Percentiles rank a stretch among this genome's conserved stretches.
Conservation (phyloP, 1,140 invertebrate species). For the Epicauta chinensis region DNA sequence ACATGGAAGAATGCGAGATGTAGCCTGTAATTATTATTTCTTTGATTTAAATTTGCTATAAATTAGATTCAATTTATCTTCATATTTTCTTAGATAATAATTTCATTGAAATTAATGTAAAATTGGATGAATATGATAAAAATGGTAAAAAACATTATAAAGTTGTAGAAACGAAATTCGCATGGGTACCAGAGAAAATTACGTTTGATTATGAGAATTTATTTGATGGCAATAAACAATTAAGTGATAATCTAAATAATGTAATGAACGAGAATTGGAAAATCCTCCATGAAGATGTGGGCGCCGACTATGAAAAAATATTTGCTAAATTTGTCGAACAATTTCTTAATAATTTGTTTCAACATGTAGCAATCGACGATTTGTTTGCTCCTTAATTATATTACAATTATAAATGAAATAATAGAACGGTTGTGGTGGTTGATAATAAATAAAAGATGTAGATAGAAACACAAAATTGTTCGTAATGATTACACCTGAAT, state of each 20-base stretch:
- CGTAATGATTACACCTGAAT: too few relatives aligned
- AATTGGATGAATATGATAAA: slow-evolving; percentile 15
- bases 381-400: too few relatives aligned
- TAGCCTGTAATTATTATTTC: too few relatives aligned
- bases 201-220: slow-evolving; percentile 21
- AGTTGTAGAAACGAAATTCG: background rate
- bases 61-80: too few relatives aligned
- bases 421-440: too few relatives aligned
- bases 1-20: too few relatives aligned
- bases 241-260: slow-evolving; percentile 23
- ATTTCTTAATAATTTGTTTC: too few relatives aligned
- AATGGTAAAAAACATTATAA: background rate
- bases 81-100: slow-evolving; percentile 6
- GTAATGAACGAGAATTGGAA: slow-evolving; percentile 26
- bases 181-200: slow-evolving; percentile 7
- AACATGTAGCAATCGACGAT: too few relatives aligned
- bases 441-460: too few relatives aligned
- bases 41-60: slow-evolving; percentile 16
- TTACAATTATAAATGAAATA: too few relatives aligned
- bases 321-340: slow-evolving; percentile 6
- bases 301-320: slow-evolving; percentile 7
- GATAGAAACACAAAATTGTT: too few relatives aligned
- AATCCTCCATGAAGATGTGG: slow-evolving; percentile 17
- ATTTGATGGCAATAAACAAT: slow-evolving; percentile 24
- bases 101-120: slow-evolving; percentile 1